Evolutionary conservation across 2,888 invertebrate species (phyloP), one percentile per base, ranked within the genome.

Genomic region (Ectobius pallidus): DNA sequence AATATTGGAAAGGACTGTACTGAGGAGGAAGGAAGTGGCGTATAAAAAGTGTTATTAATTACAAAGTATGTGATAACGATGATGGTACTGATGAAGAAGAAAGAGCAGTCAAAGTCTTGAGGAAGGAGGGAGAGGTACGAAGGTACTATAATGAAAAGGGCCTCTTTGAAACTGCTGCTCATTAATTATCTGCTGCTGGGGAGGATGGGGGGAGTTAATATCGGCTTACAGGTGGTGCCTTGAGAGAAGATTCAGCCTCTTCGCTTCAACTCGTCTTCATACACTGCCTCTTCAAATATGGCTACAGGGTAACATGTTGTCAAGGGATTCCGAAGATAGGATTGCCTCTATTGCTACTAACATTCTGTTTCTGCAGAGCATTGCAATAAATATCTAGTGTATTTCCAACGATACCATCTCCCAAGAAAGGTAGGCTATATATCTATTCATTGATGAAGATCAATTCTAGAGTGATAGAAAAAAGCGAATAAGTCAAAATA

Each of bases 51-150:
- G 69, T 71, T 75, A 75, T 75, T 75, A 75, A 75, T 75, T 73
- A 75, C 73, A 73, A 75, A 75, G 75, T 75, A 71, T 73, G 75
- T 73, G 75, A 73, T 75, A 75, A 75, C 73, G 75, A 75, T 75
- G 71, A 75, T 73, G 75, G 63, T 49, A 55, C 61, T 70, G 71
- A 71, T 63, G 71, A 69, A 73, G 63, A 75, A 73, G 73, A 71
- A 73, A 75, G 71, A 68, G 69, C 73, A 74, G 72, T 72, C 69
- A 67, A 67, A 70, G 70, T 70, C 70, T 70, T 39, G 44, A 63
- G 61, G 34, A 52, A 61, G 27, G 63, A 42, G 58, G 69, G 20
- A 42, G 61, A 44, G 25, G 70, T 44, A 65, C 39, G 52, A 70
- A 39, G 71, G 71, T 22, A 32, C 69, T 46, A 58, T 72, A 74